Conservation (phyloP, 2,888 invertebrate genomes). For the Spisula solida region DNA sequence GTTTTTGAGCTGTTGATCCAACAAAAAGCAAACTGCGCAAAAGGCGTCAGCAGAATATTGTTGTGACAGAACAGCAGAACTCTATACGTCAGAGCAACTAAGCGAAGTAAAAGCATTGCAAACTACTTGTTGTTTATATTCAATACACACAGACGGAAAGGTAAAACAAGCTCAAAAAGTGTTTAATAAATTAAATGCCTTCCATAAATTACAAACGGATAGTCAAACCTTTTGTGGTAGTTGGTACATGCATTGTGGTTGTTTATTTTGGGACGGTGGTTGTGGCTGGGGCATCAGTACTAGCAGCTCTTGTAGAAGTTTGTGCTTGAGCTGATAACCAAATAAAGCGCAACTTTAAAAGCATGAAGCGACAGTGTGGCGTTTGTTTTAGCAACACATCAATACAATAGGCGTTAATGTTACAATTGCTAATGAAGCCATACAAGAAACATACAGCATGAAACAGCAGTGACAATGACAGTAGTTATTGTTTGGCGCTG, state of each 20-base stretch:
- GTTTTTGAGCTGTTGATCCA: not conserved
- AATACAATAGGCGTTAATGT: no score
- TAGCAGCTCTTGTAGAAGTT: not conserved
- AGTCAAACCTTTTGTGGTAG: constrained; percentile 27
- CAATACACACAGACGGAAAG: no score
- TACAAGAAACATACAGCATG: no score
- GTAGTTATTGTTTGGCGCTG: no score
- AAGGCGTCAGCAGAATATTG: not conserved
- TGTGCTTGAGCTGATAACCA: constrained; percentile 21
- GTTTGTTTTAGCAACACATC: no score
- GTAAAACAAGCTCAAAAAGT: no score
- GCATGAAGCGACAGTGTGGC: no score
- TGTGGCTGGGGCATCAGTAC: not conserved
- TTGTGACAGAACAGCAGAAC: not conserved
- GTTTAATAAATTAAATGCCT: no score
- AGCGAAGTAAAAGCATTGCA: no score
- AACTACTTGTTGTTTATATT: no score
- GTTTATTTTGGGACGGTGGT: constrained; percentile 7
- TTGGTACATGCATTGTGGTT: constrained; percentile 21
- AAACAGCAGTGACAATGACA: no score
- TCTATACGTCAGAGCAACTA: not conserved
- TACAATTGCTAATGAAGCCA: no score
- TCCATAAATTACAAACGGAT: not conserved
- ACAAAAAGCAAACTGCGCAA: not conserved
- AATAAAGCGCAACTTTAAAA: not conserved